Base-by-base conservation (phyloP, 2,888 invertebrate species). In the Trissonchulus latispiculum region DNA sequence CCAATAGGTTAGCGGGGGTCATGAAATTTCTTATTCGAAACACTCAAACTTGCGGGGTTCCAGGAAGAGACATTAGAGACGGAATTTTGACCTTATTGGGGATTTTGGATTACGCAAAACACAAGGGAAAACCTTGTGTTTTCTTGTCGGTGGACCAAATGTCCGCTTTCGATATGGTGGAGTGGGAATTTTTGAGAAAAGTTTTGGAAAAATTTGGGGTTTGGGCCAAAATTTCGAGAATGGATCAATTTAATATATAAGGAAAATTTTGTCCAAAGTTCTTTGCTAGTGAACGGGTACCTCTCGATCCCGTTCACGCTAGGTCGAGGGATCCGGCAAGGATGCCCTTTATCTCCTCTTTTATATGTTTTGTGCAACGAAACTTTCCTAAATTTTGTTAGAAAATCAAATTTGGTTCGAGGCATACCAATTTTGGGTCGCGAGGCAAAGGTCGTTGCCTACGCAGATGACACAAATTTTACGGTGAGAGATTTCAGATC, bases 41-140 rank as follows among this genome's bases (percentile, higher is more conserved):
- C 3, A 29, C 15, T 8, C 29, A 18, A 62, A 62, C n/a, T 3
- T 48, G 48, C 23, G 48, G 48, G 48, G 48, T 48, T 48, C 3
- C 3, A n/a, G 64, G 64, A 62, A 62, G 64, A n/a, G 64, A 62
- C 64, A 62, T 62, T 62, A 18, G 29, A 29, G 48, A 48, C 48
- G 23, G 48, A 15, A 8, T 48, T 48, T 23, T 48, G 48, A 48
- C 8, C 48, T 48, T 48, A 23, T 8, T 15, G 23, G 48, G 48
- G 8, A 48, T 48, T 15, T 8, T 48, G 8, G 8, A 48, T 15
- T 48, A 48, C 48, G 48, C 48, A 48, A 48, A 48, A 8, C 48
- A 48, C 48, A 48, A 8, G 23, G 23, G 23, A 8, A 48, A 3
- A 62, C 15, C 3, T 3, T 18, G 28, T 29, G 3, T 62, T 8